Evolutionary conservation across 2,113 vertebrate species (phyloP).

Genomic region (Scytalopus superciliaris): DNA sequence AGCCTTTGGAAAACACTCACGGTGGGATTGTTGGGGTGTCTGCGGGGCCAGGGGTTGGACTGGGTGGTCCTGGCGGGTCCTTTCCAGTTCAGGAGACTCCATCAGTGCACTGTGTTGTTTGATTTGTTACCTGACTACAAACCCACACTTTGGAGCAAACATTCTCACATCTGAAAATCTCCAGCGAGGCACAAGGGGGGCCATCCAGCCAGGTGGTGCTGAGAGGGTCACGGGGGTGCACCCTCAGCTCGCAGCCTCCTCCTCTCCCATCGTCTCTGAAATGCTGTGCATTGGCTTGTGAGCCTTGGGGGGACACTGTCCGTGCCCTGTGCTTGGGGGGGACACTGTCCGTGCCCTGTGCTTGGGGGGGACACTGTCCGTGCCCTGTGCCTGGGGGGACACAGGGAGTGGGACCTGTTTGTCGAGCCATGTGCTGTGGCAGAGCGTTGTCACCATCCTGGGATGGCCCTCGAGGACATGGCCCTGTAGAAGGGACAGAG

Average conservation of each 20-base stretch:
- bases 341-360: no score
- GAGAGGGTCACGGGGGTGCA: neutral
- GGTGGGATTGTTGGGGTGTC: neutral
- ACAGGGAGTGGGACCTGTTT: no score
- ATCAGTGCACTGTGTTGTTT: no score
- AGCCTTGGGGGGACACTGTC: no score
- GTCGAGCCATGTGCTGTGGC: neutral
- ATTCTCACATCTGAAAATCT: no score
- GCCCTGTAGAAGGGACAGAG: neutral
- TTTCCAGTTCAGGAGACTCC: neutral
- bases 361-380: no score
- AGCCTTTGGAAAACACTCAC: neutral
- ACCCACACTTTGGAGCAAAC: no score
- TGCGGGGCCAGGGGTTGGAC: neutral
- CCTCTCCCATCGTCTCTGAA: neutral
- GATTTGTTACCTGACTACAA: no score
- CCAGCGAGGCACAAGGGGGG: accelerated
- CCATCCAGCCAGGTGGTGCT: accelerated
- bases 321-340: no score
- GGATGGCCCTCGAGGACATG: neutral
- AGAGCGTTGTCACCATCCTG: neutral
- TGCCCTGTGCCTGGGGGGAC: neutral
- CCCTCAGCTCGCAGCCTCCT: neutral
- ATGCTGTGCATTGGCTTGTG: accelerated
- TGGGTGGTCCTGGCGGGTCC: neutral